Base-by-base conservation (phyloP, 2,888 invertebrate species). In the Calameuta pallipes region DNA sequence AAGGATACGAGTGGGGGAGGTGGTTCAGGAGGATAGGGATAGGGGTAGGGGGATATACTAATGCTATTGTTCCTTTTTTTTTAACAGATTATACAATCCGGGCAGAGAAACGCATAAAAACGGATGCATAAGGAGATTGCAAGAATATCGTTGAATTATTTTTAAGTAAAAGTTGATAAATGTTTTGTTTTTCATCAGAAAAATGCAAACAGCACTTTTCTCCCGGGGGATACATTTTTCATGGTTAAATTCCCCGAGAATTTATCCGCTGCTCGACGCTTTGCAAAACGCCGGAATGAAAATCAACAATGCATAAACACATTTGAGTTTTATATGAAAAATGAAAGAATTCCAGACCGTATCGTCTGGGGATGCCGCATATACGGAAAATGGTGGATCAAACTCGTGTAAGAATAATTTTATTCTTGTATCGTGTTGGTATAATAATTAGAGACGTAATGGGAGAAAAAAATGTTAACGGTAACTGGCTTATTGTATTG, bases 271-370 rank as follows among this genome's bases (percentile, higher is more conserved):
- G 11, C 71, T 30, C 30, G 71, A 1, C 71, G 34, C 23, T 23
- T 56, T 56, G 11, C 34, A 31, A 71, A 71, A 71, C 11, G 74
- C n/a, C 23, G 33, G 37, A 35, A 74, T 74, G 74, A 74, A 36
- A 74, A 35, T 74, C 74, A 74, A 74, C 36, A 35, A 74, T 74
- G 74, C 36, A 74, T 74, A 36, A 74, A 35, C 36, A 35, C 74
- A 34, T 34, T 36, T 74, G 35, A 74, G 36, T 30, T 74, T 74
- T 74, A 74, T 34, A 2, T 23, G 30, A 71, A 33, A 71, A 71
- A 71, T 33, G 71, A 31, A 56, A 9, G 56, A 56, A 56, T 56
- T 56, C 9, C 23, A 9, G 15, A 41, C 3, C 41, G 23, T 56
- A 23, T 9, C 23, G 23, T 23, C 23, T 23, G 23, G 23, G 56